Percentiles rank a stretch among this genome's conserved stretches.
Evolutionary conservation across 2,888 invertebrate species (phyloP).

Genomic region (Melikaiella ostensackeni): DNA sequence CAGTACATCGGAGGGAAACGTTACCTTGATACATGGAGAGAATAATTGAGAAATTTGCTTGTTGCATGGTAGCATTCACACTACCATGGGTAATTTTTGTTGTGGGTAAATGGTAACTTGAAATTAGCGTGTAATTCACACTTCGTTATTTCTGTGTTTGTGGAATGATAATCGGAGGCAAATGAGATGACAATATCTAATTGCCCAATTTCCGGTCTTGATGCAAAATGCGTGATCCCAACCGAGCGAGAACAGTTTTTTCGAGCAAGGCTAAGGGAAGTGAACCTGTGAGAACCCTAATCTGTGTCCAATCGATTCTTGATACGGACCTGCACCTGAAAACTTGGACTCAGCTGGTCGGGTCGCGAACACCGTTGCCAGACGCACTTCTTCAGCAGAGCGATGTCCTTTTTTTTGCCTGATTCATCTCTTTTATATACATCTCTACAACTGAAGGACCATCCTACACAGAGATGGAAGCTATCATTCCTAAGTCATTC

Average conservation of each 20-base stretch:
- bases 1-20: no score
- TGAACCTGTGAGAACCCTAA: constrained; percentile 9
- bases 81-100: no score
- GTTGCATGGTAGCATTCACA: no score
- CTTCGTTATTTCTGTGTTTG: background rate
- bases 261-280: background rate
- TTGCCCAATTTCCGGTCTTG: constrained; percentile 8
- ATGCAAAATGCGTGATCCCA: background rate
- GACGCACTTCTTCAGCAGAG: constrained; percentile 55
- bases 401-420: constrained; percentile 55
- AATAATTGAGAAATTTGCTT: no score
- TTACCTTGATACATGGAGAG: no score
- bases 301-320: constrained; percentile 34
- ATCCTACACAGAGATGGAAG: background rate
- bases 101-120: no score
- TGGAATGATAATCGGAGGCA: background rate
- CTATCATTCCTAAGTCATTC: background rate
- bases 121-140: no score
- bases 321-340: constrained; percentile 33
- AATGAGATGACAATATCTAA: background rate
- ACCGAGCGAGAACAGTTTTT: background rate
- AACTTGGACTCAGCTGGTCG: constrained; percentile 55
- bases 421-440: constrained; percentile 51
- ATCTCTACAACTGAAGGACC: constrained; percentile 39
- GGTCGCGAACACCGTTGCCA: constrained; percentile 61